phyloP scores from a whole-genome alignment of 2,797 vertebrate genomes.

The Gymnoscopelus braueri region DNA sequence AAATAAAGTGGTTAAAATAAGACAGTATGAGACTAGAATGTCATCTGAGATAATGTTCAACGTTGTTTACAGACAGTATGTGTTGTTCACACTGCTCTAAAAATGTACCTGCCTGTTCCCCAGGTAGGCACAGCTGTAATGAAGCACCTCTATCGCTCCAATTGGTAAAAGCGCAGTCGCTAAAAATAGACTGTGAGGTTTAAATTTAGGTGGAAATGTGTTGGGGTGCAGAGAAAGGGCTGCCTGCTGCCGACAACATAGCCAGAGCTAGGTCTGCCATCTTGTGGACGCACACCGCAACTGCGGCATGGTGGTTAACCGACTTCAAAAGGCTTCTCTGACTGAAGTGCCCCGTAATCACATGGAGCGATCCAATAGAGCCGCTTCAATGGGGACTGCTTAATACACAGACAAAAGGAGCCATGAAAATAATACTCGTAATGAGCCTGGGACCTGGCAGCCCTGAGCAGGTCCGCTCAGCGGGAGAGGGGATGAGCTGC shows the following conservation, averaged over 20 bases:
- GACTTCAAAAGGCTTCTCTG: not conserved
- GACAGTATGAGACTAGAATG: no score
- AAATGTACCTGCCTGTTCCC: not conserved
- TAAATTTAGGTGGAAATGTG: constrained; percentile 58
- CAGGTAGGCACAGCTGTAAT: constrained; percentile 15
- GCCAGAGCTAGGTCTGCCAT: constrained; percentile 53
- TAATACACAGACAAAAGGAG: constrained; percentile 13
- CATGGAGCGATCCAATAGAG: constrained; percentile 12
- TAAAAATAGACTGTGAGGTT: constrained; percentile 67
- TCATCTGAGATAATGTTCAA: no score
- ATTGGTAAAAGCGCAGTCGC: constrained; percentile 22
- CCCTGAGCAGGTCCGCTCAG: no score
- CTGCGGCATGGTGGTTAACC: constrained; percentile 9
- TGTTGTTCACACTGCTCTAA: not conserved
- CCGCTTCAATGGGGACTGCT: constrained; percentile 15
- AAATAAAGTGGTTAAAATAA: no score
- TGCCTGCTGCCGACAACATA: not conserved
- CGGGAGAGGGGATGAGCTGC: no score
- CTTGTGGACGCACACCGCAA: constrained; percentile 53
- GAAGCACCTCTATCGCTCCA: constrained; percentile 22
- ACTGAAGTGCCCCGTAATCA: constrained; percentile 15
- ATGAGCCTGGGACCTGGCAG: no score
- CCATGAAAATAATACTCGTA: not conserved
- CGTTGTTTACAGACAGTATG: no score
- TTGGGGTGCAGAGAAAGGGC: constrained; percentile 29